phyloP scores from a whole-genome alignment of 2,113 vertebrate genomes.

The Pomatorhinus ruficollis region DNA sequence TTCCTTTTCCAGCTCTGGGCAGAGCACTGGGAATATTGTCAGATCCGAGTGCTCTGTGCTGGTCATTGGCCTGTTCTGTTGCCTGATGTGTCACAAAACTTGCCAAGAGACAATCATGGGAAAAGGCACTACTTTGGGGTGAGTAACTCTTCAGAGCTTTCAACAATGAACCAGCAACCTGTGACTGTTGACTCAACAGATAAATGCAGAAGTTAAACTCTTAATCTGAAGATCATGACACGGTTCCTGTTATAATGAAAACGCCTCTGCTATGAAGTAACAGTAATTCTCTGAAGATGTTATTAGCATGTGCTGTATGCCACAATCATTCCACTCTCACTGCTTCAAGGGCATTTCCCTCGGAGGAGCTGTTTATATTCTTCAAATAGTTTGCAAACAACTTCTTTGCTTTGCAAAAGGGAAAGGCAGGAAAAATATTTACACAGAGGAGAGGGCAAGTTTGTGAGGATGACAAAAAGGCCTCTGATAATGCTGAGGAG shows the following conservation, averaged over 20 bases:
- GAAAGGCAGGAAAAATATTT: not conserved
- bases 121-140: not conserved
- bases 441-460: not conserved
- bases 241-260: not conserved
- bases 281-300: not conserved
- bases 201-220: not conserved
- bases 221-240: not conserved
- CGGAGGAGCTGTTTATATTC: not conserved
- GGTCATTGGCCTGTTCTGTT: not conserved
- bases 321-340: not conserved
- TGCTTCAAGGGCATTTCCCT: slow-evolving; percentile 23
- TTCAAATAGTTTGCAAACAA: not conserved
- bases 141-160: slow-evolving; percentile 2
- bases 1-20: not conserved
- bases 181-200: not conserved
- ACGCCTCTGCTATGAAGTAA: not conserved
- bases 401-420: not conserved
- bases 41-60: not conserved
- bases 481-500: not conserved
- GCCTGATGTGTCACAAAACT: not conserved
- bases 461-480: not conserved
- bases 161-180: not conserved
- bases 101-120: not conserved
- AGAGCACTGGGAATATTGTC: not conserved
- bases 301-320: not conserved